Percentiles rank a stretch among this genome's conserved stretches.
Evolutionary conservation across 2,888 invertebrate genomes (phyloP).

Genomic region (Lomographa bimaculata): DNA sequence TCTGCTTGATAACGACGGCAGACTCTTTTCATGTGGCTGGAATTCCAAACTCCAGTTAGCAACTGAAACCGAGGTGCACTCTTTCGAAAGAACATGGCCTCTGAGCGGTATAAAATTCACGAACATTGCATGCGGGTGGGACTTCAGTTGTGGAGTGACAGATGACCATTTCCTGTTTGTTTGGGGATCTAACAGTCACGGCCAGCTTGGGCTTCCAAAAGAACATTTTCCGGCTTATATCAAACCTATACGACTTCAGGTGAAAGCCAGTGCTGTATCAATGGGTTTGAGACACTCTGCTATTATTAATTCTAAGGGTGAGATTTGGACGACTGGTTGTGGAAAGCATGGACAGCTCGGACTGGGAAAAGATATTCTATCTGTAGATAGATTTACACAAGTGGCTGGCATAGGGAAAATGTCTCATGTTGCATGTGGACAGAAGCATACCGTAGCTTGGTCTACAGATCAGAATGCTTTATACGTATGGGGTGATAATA

Average conservation of each 20-base stretch:
- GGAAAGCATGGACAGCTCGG: constrained; percentile 88
- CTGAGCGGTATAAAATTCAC: constrained; percentile 82
- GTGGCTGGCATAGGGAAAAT: constrained; percentile 83
- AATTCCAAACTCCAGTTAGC: constrained; percentile 90
- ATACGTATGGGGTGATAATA: constrained; percentile 93
- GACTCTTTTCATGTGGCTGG: constrained; percentile 90
- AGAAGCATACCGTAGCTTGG: constrained; percentile 89
- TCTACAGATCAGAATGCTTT: constrained; percentile 80
- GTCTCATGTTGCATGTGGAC: constrained; percentile 89
- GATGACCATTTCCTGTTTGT: constrained; percentile 87
- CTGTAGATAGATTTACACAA: constrained; percentile 72
- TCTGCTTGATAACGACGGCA: constrained; percentile 86
- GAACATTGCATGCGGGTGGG: constrained; percentile 91
- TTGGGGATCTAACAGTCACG: constrained; percentile 93
- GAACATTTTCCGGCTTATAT: constrained; percentile 64
- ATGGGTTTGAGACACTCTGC: constrained; percentile 89
- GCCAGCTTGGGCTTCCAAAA: constrained; percentile 88
- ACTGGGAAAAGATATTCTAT: constrained; percentile 63
- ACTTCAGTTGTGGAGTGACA: constrained; percentile 89
- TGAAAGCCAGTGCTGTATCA: constrained; percentile 83
- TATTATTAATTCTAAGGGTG: constrained; percentile 84
- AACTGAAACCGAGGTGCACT: constrained; percentile 70
- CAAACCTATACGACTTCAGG: constrained; percentile 63
- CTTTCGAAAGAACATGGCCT: constrained; percentile 85
- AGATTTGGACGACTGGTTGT: constrained; percentile 86